Evolutionary conservation across 2,113 vertebrate species (phyloP), one percentile per base, ranked within the genome.

Genomic region (Calyptomena viridis): DNA sequence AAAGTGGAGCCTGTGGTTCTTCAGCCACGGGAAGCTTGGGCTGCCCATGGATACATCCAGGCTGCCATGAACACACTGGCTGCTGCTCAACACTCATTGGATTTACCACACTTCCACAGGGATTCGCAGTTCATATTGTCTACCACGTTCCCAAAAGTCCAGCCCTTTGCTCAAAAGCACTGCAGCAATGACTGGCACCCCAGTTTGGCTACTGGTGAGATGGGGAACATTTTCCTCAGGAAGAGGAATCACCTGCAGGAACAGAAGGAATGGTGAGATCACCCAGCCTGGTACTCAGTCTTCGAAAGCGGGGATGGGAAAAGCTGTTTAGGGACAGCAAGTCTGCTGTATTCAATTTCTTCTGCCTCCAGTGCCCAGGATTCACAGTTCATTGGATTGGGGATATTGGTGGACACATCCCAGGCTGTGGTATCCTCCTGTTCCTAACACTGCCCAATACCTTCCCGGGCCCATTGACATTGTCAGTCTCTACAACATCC

Each of bases 61-160:
- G 52, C 11, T 31, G 13, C 30, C 27, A 24, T 0, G 2, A 50
- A 35, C 22, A 28, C 3, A 0, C 8, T 3, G 0, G 23, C 50
- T 71, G 27, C 18, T 53, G 52, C 58, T 56, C 50, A 84, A 11
- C 24, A 37, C 5, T 2, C 0, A 0, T 3, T 55, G 77, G 60
- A 33, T 89, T 87, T 59, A n/a, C 12, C 3, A 1, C 40, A 3
- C 20, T 74, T 73, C 50, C 50, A 64, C 13, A 27, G 58, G 2
- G 22, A 55, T 39, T 58, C 60, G 16, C 37, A 24, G 33, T 25
- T 69, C 33, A 5, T 74, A 5, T 16, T 66, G 12, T 5, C 31
- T 71, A 31, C 24, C 35, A 22, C 1, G 22, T 4, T n/a, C 10
- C 19, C 44, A 6, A 17, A 85, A 84, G 8, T 31, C 37, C 39